Percentiles rank a stretch among this genome's conserved stretches.
Evolutionary conservation across 2,797 vertebrate species (phyloP).

Genomic region (Xerus rutilus): DNA sequence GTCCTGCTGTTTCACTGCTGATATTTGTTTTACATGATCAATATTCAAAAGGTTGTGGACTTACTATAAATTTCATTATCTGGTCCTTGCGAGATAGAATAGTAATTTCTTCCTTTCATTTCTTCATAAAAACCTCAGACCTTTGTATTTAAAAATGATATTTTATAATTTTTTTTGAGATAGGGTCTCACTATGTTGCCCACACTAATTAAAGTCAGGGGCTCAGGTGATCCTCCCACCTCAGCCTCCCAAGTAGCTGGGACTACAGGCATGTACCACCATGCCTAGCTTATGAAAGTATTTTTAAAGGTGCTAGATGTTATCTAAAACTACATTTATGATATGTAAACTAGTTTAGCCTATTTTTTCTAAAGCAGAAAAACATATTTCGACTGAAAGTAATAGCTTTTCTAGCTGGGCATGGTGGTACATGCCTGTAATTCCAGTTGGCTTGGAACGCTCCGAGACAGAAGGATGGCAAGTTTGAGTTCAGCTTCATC

Average conservation of each 20-base stretch:
- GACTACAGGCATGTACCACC: neutral
- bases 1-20: neutral
- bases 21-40: conserved; percentile 25
- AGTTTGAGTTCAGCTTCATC: too few species aligned
- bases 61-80: conserved; percentile 6
- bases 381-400: neutral
- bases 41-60: neutral
- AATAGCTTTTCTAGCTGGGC: neutral
- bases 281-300: neutral
- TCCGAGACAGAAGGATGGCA: too few species aligned
- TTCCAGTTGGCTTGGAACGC: too few species aligned
- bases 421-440: too few species aligned
- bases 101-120: conserved; percentile 49
- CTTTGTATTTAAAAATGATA: conserved; percentile 59
- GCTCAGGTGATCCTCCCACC: neutral
- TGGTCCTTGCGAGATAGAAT: neutral
- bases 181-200: neutral
- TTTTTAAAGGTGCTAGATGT: neutral
- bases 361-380: conserved; percentile 43
- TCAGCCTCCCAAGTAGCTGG: neutral
- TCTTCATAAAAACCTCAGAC: conserved; percentile 36
- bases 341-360: neutral
- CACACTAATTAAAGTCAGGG: neutral
- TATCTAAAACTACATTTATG: conserved; percentile 56
- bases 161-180: neutral